A percentile compares a stretch with the other conserved stretches of the same genome.
Conservation (phyloP, 2,113 vertebrate species). For the Oceanodroma tethys region DNA sequence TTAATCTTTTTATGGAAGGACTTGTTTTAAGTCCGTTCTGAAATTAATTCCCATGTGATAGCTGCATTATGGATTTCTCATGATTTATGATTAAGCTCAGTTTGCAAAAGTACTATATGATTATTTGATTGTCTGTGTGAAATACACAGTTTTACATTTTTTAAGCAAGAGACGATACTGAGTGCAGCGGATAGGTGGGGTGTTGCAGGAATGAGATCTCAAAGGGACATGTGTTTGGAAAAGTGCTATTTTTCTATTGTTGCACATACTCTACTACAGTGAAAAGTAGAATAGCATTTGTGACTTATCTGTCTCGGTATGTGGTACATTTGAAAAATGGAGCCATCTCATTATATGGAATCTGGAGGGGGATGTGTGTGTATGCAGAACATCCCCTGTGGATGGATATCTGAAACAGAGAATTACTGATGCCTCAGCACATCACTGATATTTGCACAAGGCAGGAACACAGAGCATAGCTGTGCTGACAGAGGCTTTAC, state of each 20-base stretch:
- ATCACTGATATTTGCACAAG: background rate
- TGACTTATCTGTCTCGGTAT: background rate
- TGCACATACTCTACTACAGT: background rate
- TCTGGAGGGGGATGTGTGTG: fast-evolving
- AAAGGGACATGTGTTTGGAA: background rate
- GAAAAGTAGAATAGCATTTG: background rate
- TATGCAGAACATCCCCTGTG: background rate
- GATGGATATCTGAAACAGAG: background rate
- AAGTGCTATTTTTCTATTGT: background rate
- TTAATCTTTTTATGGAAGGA: background rate
- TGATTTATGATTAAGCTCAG: background rate
- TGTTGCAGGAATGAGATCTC: background rate
- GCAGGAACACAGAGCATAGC: background rate
- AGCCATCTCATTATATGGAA: background rate
- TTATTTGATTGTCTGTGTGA: background rate
- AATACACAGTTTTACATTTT: background rate
- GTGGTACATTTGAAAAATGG: background rate
- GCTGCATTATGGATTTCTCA: background rate
- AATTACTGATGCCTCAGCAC: background rate
- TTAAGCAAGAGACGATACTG: background rate
- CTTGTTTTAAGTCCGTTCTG: background rate
- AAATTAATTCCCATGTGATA: background rate
- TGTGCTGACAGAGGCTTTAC: background rate
- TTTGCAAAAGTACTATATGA: background rate
- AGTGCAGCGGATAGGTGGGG: background rate